A percentile compares a stretch with the other conserved stretches of the same genome.
phyloP scores from a whole-genome alignment of 2,888 invertebrate genomes.

The Onthophagus sagittarius region DNA sequence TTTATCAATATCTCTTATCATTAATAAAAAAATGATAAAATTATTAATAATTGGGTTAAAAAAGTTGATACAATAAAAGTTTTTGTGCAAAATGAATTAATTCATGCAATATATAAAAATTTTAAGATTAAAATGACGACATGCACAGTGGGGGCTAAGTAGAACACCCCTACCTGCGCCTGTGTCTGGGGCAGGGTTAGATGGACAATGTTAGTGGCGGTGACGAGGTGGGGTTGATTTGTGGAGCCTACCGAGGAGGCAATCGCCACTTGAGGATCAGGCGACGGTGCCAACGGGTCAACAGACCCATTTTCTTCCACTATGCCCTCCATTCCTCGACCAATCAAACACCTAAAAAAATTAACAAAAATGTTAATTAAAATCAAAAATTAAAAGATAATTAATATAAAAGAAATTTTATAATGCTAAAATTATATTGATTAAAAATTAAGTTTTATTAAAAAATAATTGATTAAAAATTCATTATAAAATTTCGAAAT shows the following conservation, averaged over 20 bases:
- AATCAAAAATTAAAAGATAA: slow-evolving; percentile 1
- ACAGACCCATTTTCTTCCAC: slow-evolving; percentile 83
- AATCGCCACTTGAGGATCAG: slow-evolving; percentile 54
- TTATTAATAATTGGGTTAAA: too few relatives aligned
- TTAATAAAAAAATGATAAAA: background rate
- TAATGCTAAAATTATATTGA: too few relatives aligned
- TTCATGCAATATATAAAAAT: too few relatives aligned
- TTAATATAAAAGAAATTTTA: too few relatives aligned
- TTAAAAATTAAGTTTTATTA: background rate
- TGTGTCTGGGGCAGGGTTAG: slow-evolving; percentile 68
- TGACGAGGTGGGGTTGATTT: slow-evolving; percentile 54
- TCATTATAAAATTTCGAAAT: too few relatives aligned
- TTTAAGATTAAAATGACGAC: slow-evolving; percentile 16
- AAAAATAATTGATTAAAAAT: background rate
- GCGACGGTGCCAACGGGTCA: slow-evolving; percentile 56
- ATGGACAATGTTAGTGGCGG: slow-evolving; percentile 78
- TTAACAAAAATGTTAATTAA: slow-evolving; percentile 5
- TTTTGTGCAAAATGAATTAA: too few relatives aligned
- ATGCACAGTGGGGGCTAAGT: slow-evolving; percentile 34
- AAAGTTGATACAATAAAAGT: too few relatives aligned
- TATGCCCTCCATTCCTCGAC: slow-evolving; percentile 81
- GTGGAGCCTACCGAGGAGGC: slow-evolving; percentile 55
- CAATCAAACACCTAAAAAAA: slow-evolving; percentile 42
- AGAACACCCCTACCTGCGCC: slow-evolving; percentile 60
- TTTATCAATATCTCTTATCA: background rate